Evolutionary conservation across 2,888 invertebrate genomes (phyloP), one percentile per base, ranked within the genome.

Genomic region (Encarsia formosa): DNA sequence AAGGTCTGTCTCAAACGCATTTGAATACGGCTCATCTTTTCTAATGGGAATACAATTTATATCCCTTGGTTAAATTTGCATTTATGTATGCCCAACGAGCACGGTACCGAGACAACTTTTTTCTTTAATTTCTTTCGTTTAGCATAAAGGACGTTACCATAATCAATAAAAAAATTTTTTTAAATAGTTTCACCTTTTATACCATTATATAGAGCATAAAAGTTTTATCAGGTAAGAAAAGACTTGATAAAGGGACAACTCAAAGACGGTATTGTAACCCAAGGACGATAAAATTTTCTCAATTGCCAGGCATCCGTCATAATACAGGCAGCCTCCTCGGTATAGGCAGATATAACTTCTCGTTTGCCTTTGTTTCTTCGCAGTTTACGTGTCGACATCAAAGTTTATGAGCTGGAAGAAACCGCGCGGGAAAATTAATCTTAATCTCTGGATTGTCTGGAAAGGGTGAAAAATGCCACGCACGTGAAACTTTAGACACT

Each of bases 41-140:
- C 67, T 71, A 73, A 73, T 73, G 73, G 68, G 68, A 70, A 71
- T 73, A 72, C 71, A 63, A 72, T 73, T 73, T 71, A 70, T 73
- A 66, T 62, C 62, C 62, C 59, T 50, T 56, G 38, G 61, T 60
- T 63, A 62, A 63, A 61, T 65, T 63, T 61, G 61, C 61, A 63
- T 63, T 63, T 63, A 63, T 63, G 63, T 61, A n/a, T n/a, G n/a
- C n/a, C n/a, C n/a, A n/a, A n/a, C n/a, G n/a, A n/a, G n/a, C n/a
- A n/a, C n/a, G n/a, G n/a, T n/a, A n/a, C n/a, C n/a, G n/a, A n/a
- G n/a, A n/a, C n/a, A n/a, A n/a, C n/a, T n/a, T n/a, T n/a, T n/a
- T n/a, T n/a, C n/a, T n/a, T n/a, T n/a, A n/a, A n/a, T n/a, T n/a
- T n/a, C n/a, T n/a, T n/a, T n/a, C n/a, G n/a, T n/a, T n/a, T n/a